Evolutionary conservation across 2,113 vertebrate species (phyloP).

Genomic region (Micromys minutus): DNA sequence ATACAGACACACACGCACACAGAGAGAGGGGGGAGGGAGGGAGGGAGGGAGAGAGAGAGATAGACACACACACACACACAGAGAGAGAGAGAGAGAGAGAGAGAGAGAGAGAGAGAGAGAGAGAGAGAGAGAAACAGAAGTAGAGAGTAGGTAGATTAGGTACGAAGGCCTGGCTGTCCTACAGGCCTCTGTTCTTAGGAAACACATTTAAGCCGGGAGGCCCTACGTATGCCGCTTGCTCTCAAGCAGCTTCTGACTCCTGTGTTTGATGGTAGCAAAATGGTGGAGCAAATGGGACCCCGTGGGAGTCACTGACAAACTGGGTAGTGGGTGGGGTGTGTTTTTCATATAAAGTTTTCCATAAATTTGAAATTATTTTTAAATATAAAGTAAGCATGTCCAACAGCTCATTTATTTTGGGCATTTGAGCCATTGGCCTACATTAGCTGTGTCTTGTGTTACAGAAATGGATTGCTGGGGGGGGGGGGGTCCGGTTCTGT

Average conservation of each 20-base stretch:
- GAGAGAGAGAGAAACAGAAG: neutral
- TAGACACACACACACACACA: too few relatives aligned
- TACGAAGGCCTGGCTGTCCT: too few relatives aligned
- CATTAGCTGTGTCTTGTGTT: neutral
- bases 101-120: too few relatives aligned
- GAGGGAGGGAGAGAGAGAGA: fast-evolving
- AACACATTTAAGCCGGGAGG: neutral
- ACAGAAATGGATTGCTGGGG: neutral
- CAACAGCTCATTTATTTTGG: neutral
- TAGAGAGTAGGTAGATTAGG: neutral
- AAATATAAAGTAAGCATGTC: neutral
- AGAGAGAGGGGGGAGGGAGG: neutral
- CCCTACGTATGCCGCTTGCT: neutral
- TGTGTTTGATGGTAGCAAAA: too few relatives aligned
- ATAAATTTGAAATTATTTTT: neutral
- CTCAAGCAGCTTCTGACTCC: neutral
- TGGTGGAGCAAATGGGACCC: neutral
- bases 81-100: neutral
- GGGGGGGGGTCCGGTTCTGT: neutral
- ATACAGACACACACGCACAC: too few relatives aligned
- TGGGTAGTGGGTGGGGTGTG: too few relatives aligned
- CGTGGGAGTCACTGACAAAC: neutral
- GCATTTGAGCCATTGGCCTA: neutral
- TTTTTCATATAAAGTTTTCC: neutral
- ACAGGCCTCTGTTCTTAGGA: neutral